phyloP scores from a whole-genome alignment of 1,140 invertebrate species.

The Ridgeia piscesae region DNA sequence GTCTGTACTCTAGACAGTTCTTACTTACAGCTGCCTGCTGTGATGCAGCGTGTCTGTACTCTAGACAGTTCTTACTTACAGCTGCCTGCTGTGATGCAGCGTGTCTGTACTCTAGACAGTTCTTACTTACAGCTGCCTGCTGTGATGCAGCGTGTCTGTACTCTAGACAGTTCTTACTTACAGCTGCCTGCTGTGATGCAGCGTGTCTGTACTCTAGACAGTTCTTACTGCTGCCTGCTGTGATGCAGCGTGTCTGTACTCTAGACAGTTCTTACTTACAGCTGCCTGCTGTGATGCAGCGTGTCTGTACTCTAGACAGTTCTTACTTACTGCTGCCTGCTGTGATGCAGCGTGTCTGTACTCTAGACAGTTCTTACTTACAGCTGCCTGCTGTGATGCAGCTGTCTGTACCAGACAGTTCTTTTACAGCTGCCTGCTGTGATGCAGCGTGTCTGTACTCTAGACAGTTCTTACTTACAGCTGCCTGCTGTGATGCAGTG shows the following conservation, averaged over 20 bases:
- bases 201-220: slow-evolving; percentile 70
- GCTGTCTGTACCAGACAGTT: slow-evolving; percentile 73
- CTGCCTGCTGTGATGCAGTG: background rate
- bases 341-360: slow-evolving; percentile 68
- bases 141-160: slow-evolving; percentile 68
- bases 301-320: slow-evolving; percentile 71
- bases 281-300: slow-evolving; percentile 67
- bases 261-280: slow-evolving; percentile 73
- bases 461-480: slow-evolving; percentile 69
- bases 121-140: slow-evolving; percentile 70
- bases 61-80: slow-evolving; percentile 73
- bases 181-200: slow-evolving; percentile 68
- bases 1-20: slow-evolving; percentile 72
- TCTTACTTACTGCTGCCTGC: slow-evolving; percentile 70
- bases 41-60: slow-evolving; percentile 68
- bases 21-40: slow-evolving; percentile 69
- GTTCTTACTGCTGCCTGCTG: slow-evolving; percentile 70
- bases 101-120: slow-evolving; percentile 71
- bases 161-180: slow-evolving; percentile 72
- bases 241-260: slow-evolving; percentile 68
- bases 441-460: slow-evolving; percentile 68
- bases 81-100: slow-evolving; percentile 67
- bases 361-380: slow-evolving; percentile 72
- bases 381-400: slow-evolving; percentile 68
- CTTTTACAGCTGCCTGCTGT: slow-evolving; percentile 68